Conservation (phyloP, 2,797 vertebrate species). For the Gymnoscopelus braueri region DNA sequence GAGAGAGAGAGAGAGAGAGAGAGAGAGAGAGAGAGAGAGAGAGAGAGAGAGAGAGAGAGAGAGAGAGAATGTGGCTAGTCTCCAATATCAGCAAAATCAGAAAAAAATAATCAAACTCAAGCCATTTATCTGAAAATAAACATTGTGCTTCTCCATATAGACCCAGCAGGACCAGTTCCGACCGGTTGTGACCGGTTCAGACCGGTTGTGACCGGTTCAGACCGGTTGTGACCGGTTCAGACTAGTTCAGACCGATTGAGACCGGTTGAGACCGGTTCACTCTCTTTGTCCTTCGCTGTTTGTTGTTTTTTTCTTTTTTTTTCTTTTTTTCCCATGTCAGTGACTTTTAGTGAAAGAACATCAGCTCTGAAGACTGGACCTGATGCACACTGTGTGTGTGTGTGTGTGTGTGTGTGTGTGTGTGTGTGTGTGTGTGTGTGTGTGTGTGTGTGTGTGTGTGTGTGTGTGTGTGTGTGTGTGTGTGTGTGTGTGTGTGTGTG, state of each 20-base stretch:
- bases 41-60: constrained; percentile 41
- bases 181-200: no score
- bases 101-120: constrained; percentile 67
- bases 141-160: constrained; percentile 86
- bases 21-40: constrained; percentile 12
- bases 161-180: no score
- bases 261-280: no score
- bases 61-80: constrained; percentile 21
- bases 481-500: neutral
- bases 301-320: constrained; percentile 73
- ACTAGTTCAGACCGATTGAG: no score
- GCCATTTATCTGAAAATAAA: constrained; percentile 81
- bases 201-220: no score
- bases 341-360: constrained; percentile 61
- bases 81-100: neutral
- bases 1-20: constrained; percentile 29
- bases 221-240: no score
- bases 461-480: constrained; percentile 42
- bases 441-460: neutral
- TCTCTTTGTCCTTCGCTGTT: constrained; percentile 55
- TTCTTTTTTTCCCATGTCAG: constrained; percentile 41
- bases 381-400: constrained; percentile 35
- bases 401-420: constrained; percentile 34
- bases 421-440: no score
- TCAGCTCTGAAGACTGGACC: constrained; percentile 57